Base-by-base conservation (phyloP, 37 sponge, comb jelly and placozoan species). In the Lycopodina hypogea region DNA sequence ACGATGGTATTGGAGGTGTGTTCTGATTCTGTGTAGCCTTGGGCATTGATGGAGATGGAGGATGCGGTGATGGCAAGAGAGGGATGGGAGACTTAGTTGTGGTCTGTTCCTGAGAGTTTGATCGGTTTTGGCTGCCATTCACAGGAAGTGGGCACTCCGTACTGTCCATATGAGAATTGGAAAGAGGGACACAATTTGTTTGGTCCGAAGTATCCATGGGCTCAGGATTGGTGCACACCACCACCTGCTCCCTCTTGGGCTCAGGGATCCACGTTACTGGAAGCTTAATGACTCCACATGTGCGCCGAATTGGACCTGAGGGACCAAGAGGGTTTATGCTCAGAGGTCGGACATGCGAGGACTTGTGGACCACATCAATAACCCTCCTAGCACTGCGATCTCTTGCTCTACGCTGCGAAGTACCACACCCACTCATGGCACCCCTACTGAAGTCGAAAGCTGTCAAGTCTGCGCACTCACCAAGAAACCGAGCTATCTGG, bases 231-330 rank as follows among this genome's bases (percentile, higher is more conserved):
- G 48, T 45, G 9, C 8, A 4, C 48, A 45, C 48, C 48, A 45
- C 48, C 34, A 48, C 71, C 21, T 84, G 64, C 30, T 77, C 78
- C 52, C 71, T 73, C 11, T 17, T 53, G 2, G 85, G 74, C 6
- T 75, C 69, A 4, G 67, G 35, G 17, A 85, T 62, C 53, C 77
- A 81, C 28, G 72, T 86, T 1, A 93, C 82, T 9, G 93, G 93
- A 21, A 93, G 86, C 39, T 89, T 88, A 55, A 93, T 93, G 1
- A 93, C 93, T 17, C 93, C 93, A 86, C 93, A 93, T 1, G 93
- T 93, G 21, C 89, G 81, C 29, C 93, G 86, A 22, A 93, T 85
- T 33, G 93, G 93, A 23, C 91, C 91, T 28, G 83, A 78, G 18
- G 91, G 79, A 4, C 91, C 33, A 36, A 90, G 79, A 33, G 91